Conservation (phyloP, 2,888 invertebrate genomes). For the Apodemia mormo region DNA sequence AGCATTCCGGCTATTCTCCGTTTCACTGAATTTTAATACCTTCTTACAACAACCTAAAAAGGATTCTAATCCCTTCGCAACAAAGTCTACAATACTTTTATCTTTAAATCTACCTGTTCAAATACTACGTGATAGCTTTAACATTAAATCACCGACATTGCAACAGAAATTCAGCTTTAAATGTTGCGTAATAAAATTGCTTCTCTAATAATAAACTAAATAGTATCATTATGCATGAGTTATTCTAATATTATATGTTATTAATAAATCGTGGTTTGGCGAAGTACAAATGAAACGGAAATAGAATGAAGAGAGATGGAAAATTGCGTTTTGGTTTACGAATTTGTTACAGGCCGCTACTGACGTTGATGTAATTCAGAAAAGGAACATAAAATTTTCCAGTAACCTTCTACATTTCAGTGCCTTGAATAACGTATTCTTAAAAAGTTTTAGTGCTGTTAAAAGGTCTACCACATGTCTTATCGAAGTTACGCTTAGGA, state of each 20-base stretch:
- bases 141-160: constrained; percentile 4
- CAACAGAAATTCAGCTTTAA: constrained; percentile 10
- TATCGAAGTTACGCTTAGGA: no score
- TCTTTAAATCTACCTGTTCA: constrained; percentile 30
- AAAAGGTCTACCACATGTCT: no score
- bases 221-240: constrained; percentile 14
- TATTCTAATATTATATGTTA: constrained; percentile 21
- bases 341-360: neutral
- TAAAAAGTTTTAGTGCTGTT: no score
- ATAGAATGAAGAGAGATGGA: neutral
- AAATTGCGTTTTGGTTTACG: neutral
- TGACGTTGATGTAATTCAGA: no score
- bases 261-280: constrained; percentile 31
- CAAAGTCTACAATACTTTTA: constrained; percentile 34
- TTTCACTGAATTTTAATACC: constrained; percentile 40
- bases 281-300: constrained; percentile 18
- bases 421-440: no score
- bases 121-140: constrained; percentile 41
- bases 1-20: constrained; percentile 54
- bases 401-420: no score
- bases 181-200: neutral
- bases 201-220: neutral
- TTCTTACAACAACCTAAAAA: constrained; percentile 26
- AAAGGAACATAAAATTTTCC: no score
- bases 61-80: constrained; percentile 36